These are phyloP conservation scores for Nesoenas mayeri DNA, from an alignment of 2,113 vertebrate genomes.

Conservation along the genomic window DNA sequence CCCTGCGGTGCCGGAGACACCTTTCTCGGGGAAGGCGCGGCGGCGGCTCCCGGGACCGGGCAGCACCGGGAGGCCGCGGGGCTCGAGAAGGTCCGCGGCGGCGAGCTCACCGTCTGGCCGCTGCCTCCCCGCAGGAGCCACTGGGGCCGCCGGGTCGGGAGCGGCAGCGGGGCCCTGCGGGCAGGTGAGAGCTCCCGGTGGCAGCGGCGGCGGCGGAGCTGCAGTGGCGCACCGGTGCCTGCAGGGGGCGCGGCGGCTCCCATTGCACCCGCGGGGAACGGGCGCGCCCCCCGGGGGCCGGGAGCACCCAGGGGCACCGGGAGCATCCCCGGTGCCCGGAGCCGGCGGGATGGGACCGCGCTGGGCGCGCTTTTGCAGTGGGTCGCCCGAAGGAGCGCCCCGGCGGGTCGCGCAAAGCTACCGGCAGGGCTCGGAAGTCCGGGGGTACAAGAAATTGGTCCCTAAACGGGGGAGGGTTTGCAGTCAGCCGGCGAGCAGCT, in stretches of 20 bases:
- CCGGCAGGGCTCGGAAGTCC: background rate
- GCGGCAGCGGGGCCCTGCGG: background rate
- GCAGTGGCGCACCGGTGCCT: slow-evolving; percentile 46
- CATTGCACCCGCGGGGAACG: background rate
- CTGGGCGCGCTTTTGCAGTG: background rate
- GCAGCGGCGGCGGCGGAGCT: background rate
- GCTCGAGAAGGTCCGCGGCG: background rate
- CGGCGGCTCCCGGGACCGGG: background rate
- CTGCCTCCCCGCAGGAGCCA: background rate
- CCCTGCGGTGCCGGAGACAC: background rate
- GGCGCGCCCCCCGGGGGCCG: background rate
- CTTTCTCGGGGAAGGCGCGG: background rate
- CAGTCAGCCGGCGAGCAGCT: background rate
- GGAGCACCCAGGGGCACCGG: background rate
- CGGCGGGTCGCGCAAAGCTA: background rate
- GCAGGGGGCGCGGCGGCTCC: slow-evolving; percentile 48
- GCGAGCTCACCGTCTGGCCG: background rate
- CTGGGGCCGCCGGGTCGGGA: background rate
- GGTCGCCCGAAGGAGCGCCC: background rate
- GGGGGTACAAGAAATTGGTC: background rate
- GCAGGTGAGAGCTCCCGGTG: background rate
- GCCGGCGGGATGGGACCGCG: background rate
- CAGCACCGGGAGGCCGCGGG: background rate
- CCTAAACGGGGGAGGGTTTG: background rate
- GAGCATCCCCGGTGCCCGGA: background rate